Evolutionary conservation across 2,113 vertebrate genomes (phyloP), one percentile per base, ranked within the genome.

Genomic region (Scytalopus superciliaris): DNA sequence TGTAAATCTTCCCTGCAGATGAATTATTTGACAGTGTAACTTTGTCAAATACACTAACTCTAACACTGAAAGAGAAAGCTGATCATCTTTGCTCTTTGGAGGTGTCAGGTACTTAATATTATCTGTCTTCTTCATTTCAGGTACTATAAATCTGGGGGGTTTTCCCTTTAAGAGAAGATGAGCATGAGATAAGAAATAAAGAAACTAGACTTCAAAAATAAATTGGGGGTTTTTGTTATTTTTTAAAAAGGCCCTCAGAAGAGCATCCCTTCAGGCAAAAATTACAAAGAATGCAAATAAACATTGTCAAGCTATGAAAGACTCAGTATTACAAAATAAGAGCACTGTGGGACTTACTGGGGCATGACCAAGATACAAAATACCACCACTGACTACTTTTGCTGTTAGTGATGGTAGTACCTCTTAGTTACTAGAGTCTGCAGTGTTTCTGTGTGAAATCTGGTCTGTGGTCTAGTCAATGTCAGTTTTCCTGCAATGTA

Each of bases 261-360:
- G 64, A 75, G 10, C 53, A 87, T 95, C 74, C 53, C 73, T 96
- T 86, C 7, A 2, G 95, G 92, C 78, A 89, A 91, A 85, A 87
- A 90, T 22, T 40, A 73, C 33, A 78, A 90, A 92, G 64, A 92
- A 90, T 84, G 90, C 90, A 96, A 92, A 95, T 92, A 93, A 96
- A 96, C 69, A 72, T 56, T 83, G 76, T 90, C 88, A 92, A 84
- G 73, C 52, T 72, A 53, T 37, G 40, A 95, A 96, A 88, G 52
- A 62, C 56, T 78, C 28, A 6, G 67, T 67, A 62, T 93, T 94
- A 91, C 72, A 90, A 92, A 93, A 86, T 79, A 90, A 53, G n/a
- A 93, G 64, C 75, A 68, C 52, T 78, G 59, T 73, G 52, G 31
- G 55, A 93, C n/a, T 85, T 86, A 90, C 60, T 92, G 82, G 44